phyloP scores from a whole-genome alignment of 2,888 invertebrate species.

The Lithosia quadra region DNA sequence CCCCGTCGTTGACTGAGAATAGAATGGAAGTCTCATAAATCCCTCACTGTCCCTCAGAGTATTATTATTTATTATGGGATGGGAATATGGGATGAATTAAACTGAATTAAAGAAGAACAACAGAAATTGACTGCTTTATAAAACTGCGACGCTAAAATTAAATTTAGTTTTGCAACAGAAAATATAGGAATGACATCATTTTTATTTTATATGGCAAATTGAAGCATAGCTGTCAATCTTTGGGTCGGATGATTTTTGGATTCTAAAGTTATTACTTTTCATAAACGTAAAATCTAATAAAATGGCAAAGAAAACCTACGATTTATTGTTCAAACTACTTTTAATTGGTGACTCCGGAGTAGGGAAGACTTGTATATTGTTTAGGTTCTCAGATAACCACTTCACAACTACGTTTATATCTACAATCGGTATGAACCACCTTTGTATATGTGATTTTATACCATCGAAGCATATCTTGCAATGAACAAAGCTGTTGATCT shows the following conservation, averaged over 20 bases:
- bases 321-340: conserved; percentile 96
- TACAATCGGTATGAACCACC: conserved; percentile 93
- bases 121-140: too few species aligned
- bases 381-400: conserved; percentile 97
- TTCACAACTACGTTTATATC: conserved; percentile 98
- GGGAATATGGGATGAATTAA: too few species aligned
- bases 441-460: conserved; percentile 58
- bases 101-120: too few species aligned
- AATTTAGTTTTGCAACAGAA: conserved; percentile 1
- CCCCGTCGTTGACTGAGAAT: too few species aligned
- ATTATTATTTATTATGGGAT: too few species aligned
- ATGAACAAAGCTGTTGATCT: conserved; percentile 10
- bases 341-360: conserved; percentile 98
- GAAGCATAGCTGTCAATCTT: conserved; percentile 51
- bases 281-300: conserved; percentile 60
- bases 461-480: conserved; percentile 26
- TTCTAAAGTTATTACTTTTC: conserved; percentile 57
- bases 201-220: conserved; percentile 27
- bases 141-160: background rate
- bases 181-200: conserved; percentile 34
- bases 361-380: conserved; percentile 97
- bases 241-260: conserved; percentile 60
- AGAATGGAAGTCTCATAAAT: too few species aligned
- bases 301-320: conserved; percentile 99
- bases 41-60: too few species aligned